Evolutionary conservation across 1,140 invertebrate species (phyloP), one percentile per base, ranked within the genome.

Genomic region (Eriocheir sinensis): DNA sequence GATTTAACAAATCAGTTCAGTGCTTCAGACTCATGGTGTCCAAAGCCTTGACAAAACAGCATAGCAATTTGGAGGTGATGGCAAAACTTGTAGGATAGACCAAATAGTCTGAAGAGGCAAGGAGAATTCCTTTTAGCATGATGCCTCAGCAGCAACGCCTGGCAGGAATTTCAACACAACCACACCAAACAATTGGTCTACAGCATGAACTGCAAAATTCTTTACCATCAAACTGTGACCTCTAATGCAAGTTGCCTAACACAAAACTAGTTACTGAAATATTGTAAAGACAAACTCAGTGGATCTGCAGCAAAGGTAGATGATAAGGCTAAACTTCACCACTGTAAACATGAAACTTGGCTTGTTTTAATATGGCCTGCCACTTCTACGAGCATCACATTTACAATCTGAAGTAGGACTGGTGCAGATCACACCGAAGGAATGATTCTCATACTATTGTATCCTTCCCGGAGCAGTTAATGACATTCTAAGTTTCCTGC

Each of bases 381-480:
- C 53, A 72, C 85, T 72, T 83, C 36, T 93, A 89, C 85, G 4
- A 53, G 81, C 89, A 38, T 91, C 90, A 94, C 89, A 91, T 53
- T 91, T 91, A 91, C 93, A 91, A 94, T 90, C 72, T 91, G 86
- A 94, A 94, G 93, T 91, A 80, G 86, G 93, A 94, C 72, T 53
- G 38, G 36, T 86, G 53, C 90, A 88, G 90, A 94, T 91, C 93
- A 94, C 93, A 94, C 93, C 86, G 89, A 91, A 94, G 93, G 93
- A 94, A 94, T 94, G 93, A 91, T 94, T 94, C 93, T 36, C 92
- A 90, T 40, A 88, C 41, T 86, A 93, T 93, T 38, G 48, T 48
- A 89, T 92, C 89, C 93, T 41, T 91, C 90, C 93, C 92, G 93
- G 93, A 94, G 93, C 93, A 94, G 89, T 92, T 94, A 91, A 41